phyloP scores from a whole-genome alignment of 2,113 vertebrate genomes.

The Sylvilagus bachmani region DNA sequence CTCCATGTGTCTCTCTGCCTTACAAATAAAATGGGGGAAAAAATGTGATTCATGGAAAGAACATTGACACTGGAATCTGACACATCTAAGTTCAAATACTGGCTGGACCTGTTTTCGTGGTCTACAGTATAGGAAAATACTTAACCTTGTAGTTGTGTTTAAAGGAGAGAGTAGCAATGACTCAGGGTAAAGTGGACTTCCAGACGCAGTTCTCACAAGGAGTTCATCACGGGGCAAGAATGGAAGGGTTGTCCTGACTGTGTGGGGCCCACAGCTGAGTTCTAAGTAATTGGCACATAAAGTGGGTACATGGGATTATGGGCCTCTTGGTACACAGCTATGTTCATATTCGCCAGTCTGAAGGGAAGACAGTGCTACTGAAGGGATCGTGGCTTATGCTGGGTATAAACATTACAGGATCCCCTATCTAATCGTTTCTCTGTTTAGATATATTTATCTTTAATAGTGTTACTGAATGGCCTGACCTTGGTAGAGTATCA shows the following conservation, averaged over 20 bases:
- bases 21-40: neutral
- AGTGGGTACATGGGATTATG: neutral
- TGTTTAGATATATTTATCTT: neutral
- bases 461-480: neutral
- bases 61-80: neutral
- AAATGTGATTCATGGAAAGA: neutral
- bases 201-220: neutral
- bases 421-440: neutral
- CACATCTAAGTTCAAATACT: neutral
- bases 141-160: neutral
- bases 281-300: neutral
- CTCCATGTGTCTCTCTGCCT: too few relatives aligned
- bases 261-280: neutral
- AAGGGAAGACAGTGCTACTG: neutral
- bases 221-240: neutral
- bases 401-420: neutral
- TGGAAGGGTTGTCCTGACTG: neutral
- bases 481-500: neutral
- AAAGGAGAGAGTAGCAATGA: neutral
- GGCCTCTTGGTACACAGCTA: neutral
- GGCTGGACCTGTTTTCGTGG: neutral
- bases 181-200: neutral
- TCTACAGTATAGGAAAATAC: neutral
- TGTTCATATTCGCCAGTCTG: neutral
- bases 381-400: neutral